These are phyloP conservation scores for Parazoanthus swiftii DNA, from an alignment of 92 coral and sea anemone species.

Conservation along the genomic window DNA sequence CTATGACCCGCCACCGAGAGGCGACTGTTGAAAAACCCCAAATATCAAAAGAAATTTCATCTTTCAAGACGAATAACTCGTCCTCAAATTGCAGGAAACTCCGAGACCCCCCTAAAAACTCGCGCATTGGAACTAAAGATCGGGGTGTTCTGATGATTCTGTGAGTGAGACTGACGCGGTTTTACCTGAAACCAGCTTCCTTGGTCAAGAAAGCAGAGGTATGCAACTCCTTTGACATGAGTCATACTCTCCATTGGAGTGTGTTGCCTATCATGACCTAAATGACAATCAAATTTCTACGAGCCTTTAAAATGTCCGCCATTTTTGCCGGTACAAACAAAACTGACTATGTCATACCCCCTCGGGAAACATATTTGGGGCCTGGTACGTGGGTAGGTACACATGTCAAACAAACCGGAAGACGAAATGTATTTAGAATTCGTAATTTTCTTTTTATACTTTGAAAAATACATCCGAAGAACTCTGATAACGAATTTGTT, in stretches of 20 bases:
- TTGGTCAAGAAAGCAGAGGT: slow-evolving; percentile 39
- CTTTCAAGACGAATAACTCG: no score
- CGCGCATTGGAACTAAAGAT: no score
- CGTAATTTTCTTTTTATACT: background rate
- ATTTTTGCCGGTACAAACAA: background rate
- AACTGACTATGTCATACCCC: background rate
- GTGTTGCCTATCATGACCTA: background rate
- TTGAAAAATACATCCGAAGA: background rate
- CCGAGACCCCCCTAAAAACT: no score
- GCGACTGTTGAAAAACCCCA: no score
- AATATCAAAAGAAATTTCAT: no score
- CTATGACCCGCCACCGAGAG: no score
- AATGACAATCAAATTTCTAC: background rate
- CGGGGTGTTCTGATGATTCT: no score
- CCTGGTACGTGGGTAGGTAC: background rate
- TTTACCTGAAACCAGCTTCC: slow-evolving; percentile 43
- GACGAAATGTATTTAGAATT: no score
- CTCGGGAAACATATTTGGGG: slow-evolving; percentile 3
- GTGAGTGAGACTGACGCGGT: background rate
- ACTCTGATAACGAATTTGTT: background rate
- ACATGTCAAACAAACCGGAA: no score
- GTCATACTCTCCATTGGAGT: background rate
- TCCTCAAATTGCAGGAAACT: no score
- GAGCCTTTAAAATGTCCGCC: slow-evolving; percentile 22
- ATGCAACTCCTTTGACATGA: slow-evolving; percentile 25